Percentiles rank a stretch among this genome's conserved stretches.
phyloP scores from a whole-genome alignment of 2,113 vertebrate genomes.

The Psammodynastes pulverulentus region DNA sequence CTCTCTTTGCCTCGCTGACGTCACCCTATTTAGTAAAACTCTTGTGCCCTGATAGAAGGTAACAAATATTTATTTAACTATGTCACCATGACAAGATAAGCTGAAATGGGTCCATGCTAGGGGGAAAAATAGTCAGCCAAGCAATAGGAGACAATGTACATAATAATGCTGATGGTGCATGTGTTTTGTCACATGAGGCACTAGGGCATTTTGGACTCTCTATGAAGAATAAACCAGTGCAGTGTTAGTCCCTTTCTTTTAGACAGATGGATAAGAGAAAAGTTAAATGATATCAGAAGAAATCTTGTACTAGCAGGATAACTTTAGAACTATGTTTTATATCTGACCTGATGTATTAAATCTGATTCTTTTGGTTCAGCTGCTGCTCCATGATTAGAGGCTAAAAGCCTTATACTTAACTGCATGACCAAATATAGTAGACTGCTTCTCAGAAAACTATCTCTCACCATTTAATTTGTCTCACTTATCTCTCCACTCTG shows the following conservation, averaged over 20 bases:
- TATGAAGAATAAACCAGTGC: background rate
- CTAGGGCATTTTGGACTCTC: background rate
- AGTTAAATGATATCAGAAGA: background rate
- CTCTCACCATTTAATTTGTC: slow-evolving; percentile 62
- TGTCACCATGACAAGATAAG: background rate
- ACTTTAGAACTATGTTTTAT: slow-evolving; percentile 22
- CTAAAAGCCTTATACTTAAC: slow-evolving; percentile 52
- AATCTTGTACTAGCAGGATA: background rate
- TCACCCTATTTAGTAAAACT: background rate
- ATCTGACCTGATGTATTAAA: slow-evolving; percentile 47
- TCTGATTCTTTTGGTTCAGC: slow-evolving; percentile 39
- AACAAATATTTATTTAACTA: background rate
- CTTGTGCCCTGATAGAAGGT: background rate
- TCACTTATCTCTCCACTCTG: slow-evolving; percentile 65
- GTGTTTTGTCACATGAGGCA: background rate
- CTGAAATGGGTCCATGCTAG: background rate
- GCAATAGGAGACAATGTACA: background rate
- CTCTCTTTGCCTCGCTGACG: too few relatives aligned
- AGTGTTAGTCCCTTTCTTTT: background rate
- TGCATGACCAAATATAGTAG: slow-evolving; percentile 54
- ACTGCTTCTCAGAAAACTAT: slow-evolving; percentile 55
- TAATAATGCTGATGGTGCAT: background rate
- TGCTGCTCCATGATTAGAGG: slow-evolving; percentile 41
- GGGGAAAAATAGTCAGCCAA: background rate
- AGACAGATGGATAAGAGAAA: background rate